Evolutionary conservation across 2,113 vertebrate species (phyloP).

Genomic region (Phylloscopus trochiloides): DNA sequence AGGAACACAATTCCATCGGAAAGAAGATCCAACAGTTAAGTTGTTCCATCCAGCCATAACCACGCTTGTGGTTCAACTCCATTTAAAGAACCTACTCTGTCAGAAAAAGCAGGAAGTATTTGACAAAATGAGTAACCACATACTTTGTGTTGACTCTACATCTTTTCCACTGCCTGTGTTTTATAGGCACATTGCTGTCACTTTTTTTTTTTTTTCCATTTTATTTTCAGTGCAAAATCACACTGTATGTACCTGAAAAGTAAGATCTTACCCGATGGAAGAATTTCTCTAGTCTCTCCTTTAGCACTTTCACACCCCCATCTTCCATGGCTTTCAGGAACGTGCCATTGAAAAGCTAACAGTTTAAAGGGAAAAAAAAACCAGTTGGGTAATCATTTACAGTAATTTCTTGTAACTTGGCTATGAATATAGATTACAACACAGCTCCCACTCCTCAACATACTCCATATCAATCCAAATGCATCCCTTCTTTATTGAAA

Average conservation of each 20-base stretch:
- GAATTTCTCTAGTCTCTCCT: constrained; percentile 95
- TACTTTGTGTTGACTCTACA: neutral
- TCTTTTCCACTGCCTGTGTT: neutral
- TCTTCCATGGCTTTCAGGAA: constrained; percentile 89
- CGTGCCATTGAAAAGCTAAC: constrained; percentile 94
- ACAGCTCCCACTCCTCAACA: neutral
- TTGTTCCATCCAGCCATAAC: neutral
- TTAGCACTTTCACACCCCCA: constrained; percentile 88
- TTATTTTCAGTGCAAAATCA: neutral
- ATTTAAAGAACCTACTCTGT: neutral
- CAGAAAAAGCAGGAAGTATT: neutral
- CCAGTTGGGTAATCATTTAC: neutral
- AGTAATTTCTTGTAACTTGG: neutral
- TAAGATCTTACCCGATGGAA: constrained; percentile 89
- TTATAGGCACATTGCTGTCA: neutral
- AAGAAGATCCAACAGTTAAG: neutral
- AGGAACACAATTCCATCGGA: neutral
- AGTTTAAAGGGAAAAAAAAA: neutral
- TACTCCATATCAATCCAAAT: neutral
- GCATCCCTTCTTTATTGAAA: neutral
- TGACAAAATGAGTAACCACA: neutral
- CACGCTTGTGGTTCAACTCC: neutral
- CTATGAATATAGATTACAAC: neutral
- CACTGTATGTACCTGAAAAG: neutral
- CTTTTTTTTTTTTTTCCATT: neutral